phyloP scores from a whole-genome alignment of 2,113 vertebrate genomes.

The Phyllostomus hastatus region DNA sequence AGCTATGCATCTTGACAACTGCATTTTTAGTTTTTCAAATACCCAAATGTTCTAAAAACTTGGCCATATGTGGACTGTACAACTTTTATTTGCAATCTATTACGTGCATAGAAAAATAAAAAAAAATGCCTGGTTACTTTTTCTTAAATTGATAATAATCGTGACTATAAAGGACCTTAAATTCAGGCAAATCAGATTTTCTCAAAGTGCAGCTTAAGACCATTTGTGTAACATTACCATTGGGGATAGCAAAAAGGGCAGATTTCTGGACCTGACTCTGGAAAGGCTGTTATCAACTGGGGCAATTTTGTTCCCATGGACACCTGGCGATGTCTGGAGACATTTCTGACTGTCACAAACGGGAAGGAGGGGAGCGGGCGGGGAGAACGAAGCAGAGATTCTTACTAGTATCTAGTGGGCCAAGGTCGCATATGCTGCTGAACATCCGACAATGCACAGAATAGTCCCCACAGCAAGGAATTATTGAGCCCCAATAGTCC shows the following conservation, averaged over 20 bases:
- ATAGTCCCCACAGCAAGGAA: background rate
- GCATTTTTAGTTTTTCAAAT: background rate
- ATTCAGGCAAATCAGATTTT: background rate
- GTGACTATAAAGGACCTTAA: background rate
- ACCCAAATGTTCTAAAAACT: background rate
- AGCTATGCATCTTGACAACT: background rate
- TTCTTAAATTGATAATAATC: background rate
- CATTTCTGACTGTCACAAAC: background rate
- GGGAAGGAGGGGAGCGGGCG: rapidly evolving
- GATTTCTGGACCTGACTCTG: background rate
- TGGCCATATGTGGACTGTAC: background rate
- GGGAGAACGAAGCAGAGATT: background rate
- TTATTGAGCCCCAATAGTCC: background rate
- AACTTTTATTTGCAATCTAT: background rate
- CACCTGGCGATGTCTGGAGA: background rate
- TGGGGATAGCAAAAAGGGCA: background rate
- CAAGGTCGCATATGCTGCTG: background rate
- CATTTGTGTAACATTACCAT: background rate
- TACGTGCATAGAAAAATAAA: background rate
- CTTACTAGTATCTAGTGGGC: background rate
- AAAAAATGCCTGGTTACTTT: background rate
- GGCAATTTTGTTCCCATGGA: background rate
- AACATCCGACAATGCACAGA: background rate
- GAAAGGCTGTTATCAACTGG: background rate
- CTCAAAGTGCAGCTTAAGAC: background rate